Evolutionary conservation across 1,140 invertebrate species (phyloP).

Genomic region (Reticulitermes speratus): DNA sequence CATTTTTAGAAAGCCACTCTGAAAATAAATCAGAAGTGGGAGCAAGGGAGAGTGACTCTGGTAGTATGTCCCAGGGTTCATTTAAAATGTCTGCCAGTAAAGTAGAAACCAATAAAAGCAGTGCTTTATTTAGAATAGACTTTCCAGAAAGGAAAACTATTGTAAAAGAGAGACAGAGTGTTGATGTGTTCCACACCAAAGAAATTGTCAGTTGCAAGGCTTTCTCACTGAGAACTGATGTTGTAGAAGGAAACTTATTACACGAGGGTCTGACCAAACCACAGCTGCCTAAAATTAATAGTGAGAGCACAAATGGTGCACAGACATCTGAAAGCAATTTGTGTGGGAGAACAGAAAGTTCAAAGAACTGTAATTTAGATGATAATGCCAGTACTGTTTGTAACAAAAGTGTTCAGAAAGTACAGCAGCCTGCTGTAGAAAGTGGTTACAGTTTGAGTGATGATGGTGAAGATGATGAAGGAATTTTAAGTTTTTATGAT

Average conservation of each 20-base stretch:
- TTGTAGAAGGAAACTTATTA: not conserved
- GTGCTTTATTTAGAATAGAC: not conserved
- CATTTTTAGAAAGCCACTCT: not conserved
- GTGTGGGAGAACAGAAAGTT: not conserved
- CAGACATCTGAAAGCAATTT: not conserved
- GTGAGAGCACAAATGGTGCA: not conserved
- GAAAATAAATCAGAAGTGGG: not conserved
- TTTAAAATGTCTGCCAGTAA: not conserved
- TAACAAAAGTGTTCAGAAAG: not conserved
- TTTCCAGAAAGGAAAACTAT: not conserved
- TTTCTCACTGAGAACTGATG: not conserved
- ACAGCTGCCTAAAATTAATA: not conserved
- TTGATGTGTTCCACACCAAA: not conserved
- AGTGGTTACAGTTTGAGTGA: not conserved
- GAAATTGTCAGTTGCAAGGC: not conserved
- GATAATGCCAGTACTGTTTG: not conserved
- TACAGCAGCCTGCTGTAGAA: not conserved
- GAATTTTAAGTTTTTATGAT: conserved; percentile 25
- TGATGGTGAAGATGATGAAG: not conserved
- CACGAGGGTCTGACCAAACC: not conserved
- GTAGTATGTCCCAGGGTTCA: not conserved
- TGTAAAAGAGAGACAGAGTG: not conserved
- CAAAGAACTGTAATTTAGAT: too few species aligned
- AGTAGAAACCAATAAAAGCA: not conserved
- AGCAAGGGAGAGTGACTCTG: not conserved